Evolutionary conservation across 2,113 vertebrate species (phyloP), one percentile per base, ranked within the genome.

Genomic region (Picathartes gymnocephalus): DNA sequence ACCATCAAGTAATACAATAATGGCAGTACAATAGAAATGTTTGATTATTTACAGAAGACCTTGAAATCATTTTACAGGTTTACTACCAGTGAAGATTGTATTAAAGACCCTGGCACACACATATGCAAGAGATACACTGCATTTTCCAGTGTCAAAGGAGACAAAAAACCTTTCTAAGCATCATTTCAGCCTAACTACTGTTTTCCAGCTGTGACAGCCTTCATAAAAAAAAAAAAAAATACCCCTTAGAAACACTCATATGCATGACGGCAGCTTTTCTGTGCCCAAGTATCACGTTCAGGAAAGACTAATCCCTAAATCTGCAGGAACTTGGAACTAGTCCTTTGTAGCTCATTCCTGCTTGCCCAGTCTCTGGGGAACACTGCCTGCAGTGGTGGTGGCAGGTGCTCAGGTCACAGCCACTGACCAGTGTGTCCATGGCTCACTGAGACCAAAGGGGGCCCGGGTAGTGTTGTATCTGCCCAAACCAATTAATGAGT

Each of bases 391-490:
- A 33, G 31, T 2, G 30, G 25, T 31, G 40, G 47, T 4, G 37
- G 25, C 2, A 2, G 56, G 11, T 27, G 23, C 30, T 42, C 31
- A 35, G 1, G 1, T 60, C 33, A 22, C 2, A 2, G 45, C 25
- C 60, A 58, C 23, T 50, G 77, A 45, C 6, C 48, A 61, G 18
- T 1, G 1, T 13, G 33, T 8, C 72, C 2, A 0, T 25, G n/a
- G 35, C 45, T 37, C 87, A 23, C 23, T 81, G 42, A 37, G 27
- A 44, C 2, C 6, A 42, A 71, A 64, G 19, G 8, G 10, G 61
- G 11, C 14, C 3, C 4, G 31, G 0, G 0, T 4, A 51, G 25
- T 2, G 3, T 19, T 16, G 4, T 10, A 39, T 15, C 19, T 62
- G 23, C 39, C 28, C 7, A 64, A 87, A 79, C 4, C 20, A 61